Evolutionary conservation across 2,888 invertebrate species (phyloP).

Genomic region (Drosophila niveifrons): DNA sequence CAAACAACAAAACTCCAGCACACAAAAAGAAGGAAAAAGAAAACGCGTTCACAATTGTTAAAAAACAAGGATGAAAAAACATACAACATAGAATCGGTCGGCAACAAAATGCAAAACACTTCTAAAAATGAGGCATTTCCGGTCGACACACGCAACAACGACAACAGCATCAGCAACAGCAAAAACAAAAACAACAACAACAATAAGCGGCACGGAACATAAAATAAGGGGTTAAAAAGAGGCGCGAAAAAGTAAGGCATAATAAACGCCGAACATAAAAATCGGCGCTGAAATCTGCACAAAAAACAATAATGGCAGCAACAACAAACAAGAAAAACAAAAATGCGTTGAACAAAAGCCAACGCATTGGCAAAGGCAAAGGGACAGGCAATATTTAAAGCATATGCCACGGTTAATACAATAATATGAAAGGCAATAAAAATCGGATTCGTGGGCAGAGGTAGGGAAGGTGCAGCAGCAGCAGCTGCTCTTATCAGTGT

Average conservation of each 20-base stretch:
- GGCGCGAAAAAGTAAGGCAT: conserved; percentile 73
- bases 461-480: conserved; percentile 48
- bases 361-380: conserved; percentile 30
- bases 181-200: conserved; percentile 21
- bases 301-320: conserved; percentile 45
- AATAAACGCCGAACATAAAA: conserved; percentile 73
- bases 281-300: conserved; percentile 71
- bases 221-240: conserved; percentile 64
- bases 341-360: conserved; percentile 29
- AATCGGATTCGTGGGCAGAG: conserved; percentile 47
- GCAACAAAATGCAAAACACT: conserved; percentile 78
- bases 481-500: conserved; percentile 83
- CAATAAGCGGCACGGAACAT: conserved; percentile 36
- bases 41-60: conserved; percentile 61
- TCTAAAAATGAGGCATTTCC: conserved; percentile 81
- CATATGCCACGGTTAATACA: conserved; percentile 77
- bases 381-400: conserved; percentile 64
- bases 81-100: conserved; percentile 41
- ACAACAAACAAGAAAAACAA: conserved; percentile 9
- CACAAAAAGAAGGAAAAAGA: conserved; percentile 29
- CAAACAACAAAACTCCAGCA: conserved; percentile 43
- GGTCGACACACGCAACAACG: conserved; percentile 68
- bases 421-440: conserved; percentile 78
- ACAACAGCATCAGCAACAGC: conserved; percentile 5
- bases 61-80: conserved; percentile 13